phyloP scores from a whole-genome alignment of 1,140 invertebrate genomes.

The Drosophila hydei region DNA sequence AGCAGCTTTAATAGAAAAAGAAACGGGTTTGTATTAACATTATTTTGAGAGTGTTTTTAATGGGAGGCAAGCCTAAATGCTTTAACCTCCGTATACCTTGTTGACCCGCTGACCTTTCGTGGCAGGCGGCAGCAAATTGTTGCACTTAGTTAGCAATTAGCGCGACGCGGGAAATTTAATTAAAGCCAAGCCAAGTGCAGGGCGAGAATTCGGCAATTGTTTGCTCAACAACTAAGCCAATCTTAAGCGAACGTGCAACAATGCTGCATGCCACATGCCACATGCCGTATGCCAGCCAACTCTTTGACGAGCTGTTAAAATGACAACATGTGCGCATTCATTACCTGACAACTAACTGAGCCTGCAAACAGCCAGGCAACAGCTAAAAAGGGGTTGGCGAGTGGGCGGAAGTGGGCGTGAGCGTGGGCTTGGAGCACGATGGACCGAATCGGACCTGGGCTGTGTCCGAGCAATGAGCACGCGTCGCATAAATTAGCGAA shows the following conservation, averaged over 20 bases:
- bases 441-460: background rate
- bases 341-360: constrained; percentile 20
- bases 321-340: constrained; percentile 43
- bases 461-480: constrained; percentile 44
- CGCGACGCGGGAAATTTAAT: constrained; percentile 34
- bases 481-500: constrained; percentile 38
- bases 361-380: background rate
- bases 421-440: background rate
- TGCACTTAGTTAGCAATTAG: constrained; percentile 23
- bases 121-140: constrained; percentile 11
- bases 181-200: constrained; percentile 3
- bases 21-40: constrained; percentile 55
- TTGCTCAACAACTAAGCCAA: background rate
- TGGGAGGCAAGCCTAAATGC: background rate
- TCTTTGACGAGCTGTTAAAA: constrained; percentile 37
- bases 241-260: constrained; percentile 33
- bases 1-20: constrained; percentile 9
- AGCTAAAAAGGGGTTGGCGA: background rate
- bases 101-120: constrained; percentile 29
- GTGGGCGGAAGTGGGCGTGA: background rate
- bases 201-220: constrained; percentile 24
- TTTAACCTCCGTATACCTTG: background rate
- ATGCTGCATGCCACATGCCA: constrained; percentile 28
- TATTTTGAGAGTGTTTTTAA: constrained; percentile 27
- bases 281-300: constrained; percentile 21